These are phyloP conservation scores for Lepidochitona cinerea DNA, from an alignment of 2,888 invertebrate species.

Conservation along the genomic window DNA sequence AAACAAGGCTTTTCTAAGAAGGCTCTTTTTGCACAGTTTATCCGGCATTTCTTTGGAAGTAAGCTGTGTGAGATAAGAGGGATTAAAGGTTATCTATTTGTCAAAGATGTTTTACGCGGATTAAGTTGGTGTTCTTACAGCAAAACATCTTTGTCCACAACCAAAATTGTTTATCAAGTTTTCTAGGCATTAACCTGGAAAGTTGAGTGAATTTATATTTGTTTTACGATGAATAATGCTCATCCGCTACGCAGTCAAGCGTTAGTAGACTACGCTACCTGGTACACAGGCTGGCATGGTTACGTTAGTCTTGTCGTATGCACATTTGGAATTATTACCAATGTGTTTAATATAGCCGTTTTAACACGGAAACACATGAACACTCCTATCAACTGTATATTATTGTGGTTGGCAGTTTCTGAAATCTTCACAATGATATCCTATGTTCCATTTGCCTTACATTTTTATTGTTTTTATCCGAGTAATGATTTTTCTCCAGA, in stretches of 20 bases:
- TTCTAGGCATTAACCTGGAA: too few relatives aligned
- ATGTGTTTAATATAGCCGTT: slow-evolving; percentile 92
- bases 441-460: slow-evolving; percentile 90
- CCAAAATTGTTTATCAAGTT: too few relatives aligned
- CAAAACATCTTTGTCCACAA: too few relatives aligned
- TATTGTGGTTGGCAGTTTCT: slow-evolving; percentile 87
- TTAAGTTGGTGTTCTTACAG: too few relatives aligned
- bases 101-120: too few relatives aligned
- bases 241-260: neutral
- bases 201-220: too few relatives aligned
- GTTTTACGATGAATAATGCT: neutral
- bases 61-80: too few relatives aligned
- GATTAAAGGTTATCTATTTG: too few relatives aligned
- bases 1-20: too few relatives aligned
- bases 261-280: slow-evolving; percentile 41
- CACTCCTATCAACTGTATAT: slow-evolving; percentile 90
- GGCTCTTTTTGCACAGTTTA: too few relatives aligned
- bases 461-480: slow-evolving; percentile 70
- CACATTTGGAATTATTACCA: slow-evolving; percentile 90
- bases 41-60: too few relatives aligned
- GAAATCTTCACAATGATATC: slow-evolving; percentile 90
- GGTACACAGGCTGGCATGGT: slow-evolving; percentile 78
- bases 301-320: slow-evolving; percentile 89
- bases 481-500: slow-evolving; percentile 38
- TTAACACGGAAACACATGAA: slow-evolving; percentile 86